Evolutionary conservation across 2,888 invertebrate genomes (phyloP), one percentile per base, ranked within the genome.

Genomic region (Alcis repandata): DNA sequence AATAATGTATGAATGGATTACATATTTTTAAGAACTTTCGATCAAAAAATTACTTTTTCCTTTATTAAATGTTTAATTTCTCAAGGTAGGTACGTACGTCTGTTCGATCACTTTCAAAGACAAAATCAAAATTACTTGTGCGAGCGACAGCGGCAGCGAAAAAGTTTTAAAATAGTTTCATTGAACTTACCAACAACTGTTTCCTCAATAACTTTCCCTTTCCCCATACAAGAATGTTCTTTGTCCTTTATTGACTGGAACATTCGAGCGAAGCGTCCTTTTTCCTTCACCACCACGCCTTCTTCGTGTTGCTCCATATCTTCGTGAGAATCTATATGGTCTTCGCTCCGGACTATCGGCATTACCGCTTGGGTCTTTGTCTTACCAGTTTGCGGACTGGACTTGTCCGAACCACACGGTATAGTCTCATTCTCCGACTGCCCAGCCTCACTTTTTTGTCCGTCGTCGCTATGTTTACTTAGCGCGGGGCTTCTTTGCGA

Each of bases 341-440:
- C 93, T 68, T 93, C 93, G 66, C 91, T 91, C 41, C 93, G 79
- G 11, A 93, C 88, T 68, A 93, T 92, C 1, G 93, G 93, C 84
- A 94, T 84, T 32, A 94, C 93, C 1, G 93, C 93, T 76, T 93
- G 93, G 1, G 92, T 94, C 73, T 93, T 94, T 4, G 84, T 85
- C 73, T 92, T 93, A 0, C 84, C 90, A 6, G 84, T 75, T 66
- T 87, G 90, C 8, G 93, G 93, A 74, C 93, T 93, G 3, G 93
- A 93, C 69, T 93, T 93, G 67, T 92, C 92, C 0, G 93, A 94
- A 7, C 84, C 91, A 73, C 93, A 94, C 0, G 91, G 89, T 59
- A 94, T 93, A 0, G 93, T 94, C 67, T 94, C 93, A 68, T 93
- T 93, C 68, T 93, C 93, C 2, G 93, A 94, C 62, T 92, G 92